phyloP scores from a whole-genome alignment of 2,113 vertebrate species.

The Ochotona curzoniae region DNA sequence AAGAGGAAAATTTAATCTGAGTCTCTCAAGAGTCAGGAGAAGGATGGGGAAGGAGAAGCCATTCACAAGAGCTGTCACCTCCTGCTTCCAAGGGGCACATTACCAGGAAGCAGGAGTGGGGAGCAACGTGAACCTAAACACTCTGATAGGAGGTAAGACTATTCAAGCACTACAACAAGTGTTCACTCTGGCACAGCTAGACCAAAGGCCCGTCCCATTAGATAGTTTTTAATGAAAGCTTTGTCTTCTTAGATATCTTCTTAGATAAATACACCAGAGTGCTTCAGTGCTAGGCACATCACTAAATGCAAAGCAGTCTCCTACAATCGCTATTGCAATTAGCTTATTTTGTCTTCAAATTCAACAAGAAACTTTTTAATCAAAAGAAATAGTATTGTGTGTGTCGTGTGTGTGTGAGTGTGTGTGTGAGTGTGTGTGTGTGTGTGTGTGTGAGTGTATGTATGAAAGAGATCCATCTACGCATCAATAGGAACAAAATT shows the following conservation, averaged over 20 bases:
- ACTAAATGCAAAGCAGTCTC: constrained; percentile 7
- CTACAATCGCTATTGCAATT: neutral
- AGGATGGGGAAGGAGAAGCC: too few species aligned
- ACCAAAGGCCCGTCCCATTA: neutral
- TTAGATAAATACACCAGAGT: neutral
- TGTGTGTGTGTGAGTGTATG: neutral
- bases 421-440: neutral
- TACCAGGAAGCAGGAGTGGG: too few species aligned
- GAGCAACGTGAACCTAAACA: too few species aligned
- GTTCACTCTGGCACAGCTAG: too few species aligned
- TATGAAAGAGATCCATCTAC: neutral
- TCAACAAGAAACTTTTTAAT: constrained; percentile 30
- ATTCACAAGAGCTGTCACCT: too few species aligned
- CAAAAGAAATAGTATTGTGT: neutral
- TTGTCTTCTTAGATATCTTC: neutral
- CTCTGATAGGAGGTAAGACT: too few species aligned
- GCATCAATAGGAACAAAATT: constrained; percentile 25
- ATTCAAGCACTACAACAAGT: too few species aligned
- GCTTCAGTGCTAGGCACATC: neutral
- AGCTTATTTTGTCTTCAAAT: constrained; percentile 26
- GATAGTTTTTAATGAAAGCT: neutral
- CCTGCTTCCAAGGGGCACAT: too few species aligned
- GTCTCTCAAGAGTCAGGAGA: too few species aligned
- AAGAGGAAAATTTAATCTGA: too few species aligned
- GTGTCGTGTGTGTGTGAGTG: neutral